phyloP scores from a whole-genome alignment of 2,888 invertebrate genomes.

The Drosophila falleni region DNA sequence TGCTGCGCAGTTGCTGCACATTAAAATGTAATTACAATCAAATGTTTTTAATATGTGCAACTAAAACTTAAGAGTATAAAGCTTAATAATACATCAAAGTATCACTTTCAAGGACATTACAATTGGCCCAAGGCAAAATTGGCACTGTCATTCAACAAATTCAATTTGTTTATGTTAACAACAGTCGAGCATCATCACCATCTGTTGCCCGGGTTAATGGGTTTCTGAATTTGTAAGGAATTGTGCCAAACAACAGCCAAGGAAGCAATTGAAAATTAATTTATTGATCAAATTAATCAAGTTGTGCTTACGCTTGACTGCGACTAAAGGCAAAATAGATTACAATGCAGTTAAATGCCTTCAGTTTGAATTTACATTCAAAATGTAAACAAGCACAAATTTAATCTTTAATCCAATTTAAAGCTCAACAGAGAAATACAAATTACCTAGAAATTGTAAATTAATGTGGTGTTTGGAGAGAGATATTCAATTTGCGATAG shows the following conservation, averaged over 20 bases:
- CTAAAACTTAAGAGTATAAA: constrained; percentile 29
- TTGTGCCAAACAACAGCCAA: constrained; percentile 11
- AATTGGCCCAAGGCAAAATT: constrained; percentile 8
- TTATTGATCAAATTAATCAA: constrained; percentile 46
- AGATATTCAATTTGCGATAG: not conserved
- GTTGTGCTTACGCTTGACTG: constrained; percentile 8
- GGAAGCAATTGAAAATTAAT: constrained; percentile 38
- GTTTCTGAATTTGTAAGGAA: constrained; percentile 18
- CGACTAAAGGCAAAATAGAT: constrained; percentile 3
- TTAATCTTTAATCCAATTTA: constrained; percentile 4
- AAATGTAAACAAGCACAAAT: constrained; percentile 12
- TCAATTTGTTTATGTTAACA: constrained; percentile 33
- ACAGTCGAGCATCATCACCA: constrained; percentile 3
- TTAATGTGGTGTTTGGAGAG: not conserved
- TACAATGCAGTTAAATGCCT: not conserved
- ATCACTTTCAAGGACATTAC: not conserved
- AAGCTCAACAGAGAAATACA: not conserved
- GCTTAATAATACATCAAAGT: constrained; percentile 13
- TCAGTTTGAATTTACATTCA: not conserved
- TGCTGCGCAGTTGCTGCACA: constrained; percentile 27
- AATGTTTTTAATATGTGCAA: constrained; percentile 31
- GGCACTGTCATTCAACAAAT: not conserved
- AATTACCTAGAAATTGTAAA: not conserved
- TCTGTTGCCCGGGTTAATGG: constrained; percentile 17
- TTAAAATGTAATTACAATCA: constrained; percentile 53